phyloP scores from a whole-genome alignment of 2,113 vertebrate genomes.

The Petromus typicus region DNA sequence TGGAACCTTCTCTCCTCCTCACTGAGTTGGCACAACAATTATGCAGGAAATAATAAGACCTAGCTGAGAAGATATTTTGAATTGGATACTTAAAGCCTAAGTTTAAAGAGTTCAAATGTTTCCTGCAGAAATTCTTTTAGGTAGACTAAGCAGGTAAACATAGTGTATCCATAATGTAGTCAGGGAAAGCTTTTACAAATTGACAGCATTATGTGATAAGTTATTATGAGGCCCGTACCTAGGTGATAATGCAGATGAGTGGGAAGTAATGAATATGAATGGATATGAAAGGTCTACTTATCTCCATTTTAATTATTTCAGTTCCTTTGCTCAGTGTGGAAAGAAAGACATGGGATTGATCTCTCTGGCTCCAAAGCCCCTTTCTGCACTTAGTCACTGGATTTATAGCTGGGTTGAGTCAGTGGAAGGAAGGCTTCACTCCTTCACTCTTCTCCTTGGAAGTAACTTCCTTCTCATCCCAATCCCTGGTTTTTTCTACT shows the following conservation, averaged over 20 bases:
- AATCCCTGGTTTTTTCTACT: neutral
- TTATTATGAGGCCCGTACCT: neutral
- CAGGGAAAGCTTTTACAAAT: neutral
- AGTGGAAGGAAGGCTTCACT: neutral
- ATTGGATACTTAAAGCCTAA: neutral
- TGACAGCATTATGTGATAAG: neutral
- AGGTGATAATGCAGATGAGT: neutral
- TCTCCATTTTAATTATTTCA: neutral
- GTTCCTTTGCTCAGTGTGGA: neutral
- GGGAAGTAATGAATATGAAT: neutral
- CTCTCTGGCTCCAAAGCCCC: neutral
- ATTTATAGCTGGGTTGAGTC: neutral
- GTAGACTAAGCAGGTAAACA: neutral
- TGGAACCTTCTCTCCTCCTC: neutral
- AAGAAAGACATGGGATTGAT: too few relatives aligned
- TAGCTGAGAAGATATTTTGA: constrained; percentile 6
- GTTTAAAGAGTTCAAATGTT: neutral
- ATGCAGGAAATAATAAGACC: neutral
- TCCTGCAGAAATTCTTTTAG: neutral
- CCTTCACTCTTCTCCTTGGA: neutral
- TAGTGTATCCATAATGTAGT: neutral
- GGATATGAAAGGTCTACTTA: neutral
- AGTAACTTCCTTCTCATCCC: neutral
- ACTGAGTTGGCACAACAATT: neutral
- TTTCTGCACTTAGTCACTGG: neutral